Conservation (phyloP, 2,888 invertebrate species). For the Xestoiulus laeticollis region DNA sequence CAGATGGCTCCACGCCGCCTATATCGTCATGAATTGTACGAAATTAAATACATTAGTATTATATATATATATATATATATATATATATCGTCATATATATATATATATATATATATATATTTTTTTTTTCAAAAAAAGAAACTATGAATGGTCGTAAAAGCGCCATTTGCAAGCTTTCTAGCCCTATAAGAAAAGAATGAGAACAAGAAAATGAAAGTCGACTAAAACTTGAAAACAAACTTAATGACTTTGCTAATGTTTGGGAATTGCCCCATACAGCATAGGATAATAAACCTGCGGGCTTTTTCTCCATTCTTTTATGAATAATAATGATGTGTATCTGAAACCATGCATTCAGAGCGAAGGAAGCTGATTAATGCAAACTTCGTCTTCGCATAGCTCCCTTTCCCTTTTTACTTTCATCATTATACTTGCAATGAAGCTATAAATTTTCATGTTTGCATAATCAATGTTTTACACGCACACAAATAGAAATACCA, state of each 20-base stretch:
- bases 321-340: slow-evolving; percentile 43
- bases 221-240: slow-evolving; percentile 27
- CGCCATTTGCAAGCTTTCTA: neutral
- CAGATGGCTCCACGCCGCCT: neutral
- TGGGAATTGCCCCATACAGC: slow-evolving; percentile 12
- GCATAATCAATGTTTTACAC: slow-evolving; percentile 41
- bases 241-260: slow-evolving; percentile 41
- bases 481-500: slow-evolving; percentile 32
- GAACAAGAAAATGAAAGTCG: slow-evolving; percentile 29
- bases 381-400: slow-evolving; percentile 30
- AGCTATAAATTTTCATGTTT: slow-evolving; percentile 39
- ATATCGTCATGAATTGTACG: neutral
- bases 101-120: too few species aligned
- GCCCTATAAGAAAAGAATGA: neutral
- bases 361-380: slow-evolving; percentile 43
- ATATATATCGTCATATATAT: too few species aligned
- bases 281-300: slow-evolving; percentile 35
- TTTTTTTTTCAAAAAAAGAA: neutral
- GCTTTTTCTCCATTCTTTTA: slow-evolving; percentile 43
- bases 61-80: too few species aligned
- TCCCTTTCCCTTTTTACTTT: slow-evolving; percentile 34
- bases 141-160: neutral
- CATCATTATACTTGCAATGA: slow-evolving; percentile 35
- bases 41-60: slow-evolving; percentile 14
- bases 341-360: neutral